Base-by-base conservation (phyloP, 2,888 invertebrate species). In the Oligia fasciuncula region DNA sequence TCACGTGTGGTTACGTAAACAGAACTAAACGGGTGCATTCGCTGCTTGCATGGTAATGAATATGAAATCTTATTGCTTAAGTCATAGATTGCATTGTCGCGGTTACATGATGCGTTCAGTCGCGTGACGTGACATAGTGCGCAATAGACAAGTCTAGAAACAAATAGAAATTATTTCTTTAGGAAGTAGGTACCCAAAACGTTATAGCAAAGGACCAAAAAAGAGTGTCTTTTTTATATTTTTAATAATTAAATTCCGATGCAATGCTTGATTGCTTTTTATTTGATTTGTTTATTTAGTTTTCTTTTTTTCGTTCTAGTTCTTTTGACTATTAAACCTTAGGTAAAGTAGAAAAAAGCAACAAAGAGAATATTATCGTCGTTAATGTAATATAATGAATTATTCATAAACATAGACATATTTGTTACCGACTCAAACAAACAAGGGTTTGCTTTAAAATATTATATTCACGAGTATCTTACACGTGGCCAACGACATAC, bases 1-100 rank as follows among this genome's bases (percentile, higher is more conserved):
- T 90, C 91, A 91, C 91, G 91, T 91, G 91, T 80, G 69, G 49
- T 77, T 80, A 70, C 71, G 69, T 76, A 74, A 75, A 80, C 40
- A 73, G 76, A 78, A 76, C 62, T 57, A 85, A 83, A 88, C 57
- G 54, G 82, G 75, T 79, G 68, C 49, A 90, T 84, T 77, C 81
- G 63, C 83, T 60, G 68, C 46, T 66, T 69, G 49, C 35, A 51
- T 65, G 40, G 49, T 76, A 85, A 84, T 73, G 49, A 70, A 90
- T 66, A 83, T 67, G 51, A 62, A 80, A 81, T 84, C 81, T 85
- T 88, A 87, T 86, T 74, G 0, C 0, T 4, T 51, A n/a, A 57
- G 13, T 0, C 9, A 77, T 87, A 88, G 77, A 80, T 81, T 84
- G 4, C 81, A 87, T 83, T 87, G 62, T 86, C 46, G 80, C 57